Base-by-base conservation (phyloP, 2,797 vertebrate genomes). In the Lutjanus campechanus region DNA sequence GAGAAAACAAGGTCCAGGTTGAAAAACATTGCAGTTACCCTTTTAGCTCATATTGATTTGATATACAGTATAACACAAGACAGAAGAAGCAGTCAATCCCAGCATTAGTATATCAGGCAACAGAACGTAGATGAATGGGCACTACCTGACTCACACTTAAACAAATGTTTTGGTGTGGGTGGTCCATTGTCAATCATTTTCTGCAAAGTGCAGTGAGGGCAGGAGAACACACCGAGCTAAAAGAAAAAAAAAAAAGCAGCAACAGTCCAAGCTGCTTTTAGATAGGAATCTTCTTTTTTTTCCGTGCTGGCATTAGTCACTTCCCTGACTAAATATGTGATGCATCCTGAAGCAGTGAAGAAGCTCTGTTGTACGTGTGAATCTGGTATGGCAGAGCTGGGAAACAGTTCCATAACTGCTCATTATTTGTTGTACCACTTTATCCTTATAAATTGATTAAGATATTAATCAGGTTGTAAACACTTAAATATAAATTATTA, bases 141-240 rank as follows among this genome's bases (percentile, higher is more conserved):
- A 84, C 78, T 83, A 81, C 66, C 88, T 90, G 90, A 90, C 77
- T 93, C 87, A 93, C 73, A 71, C 73, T 56, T 80, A 71, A 87
- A 88, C 70, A 88, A 88, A 76, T 83, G 69, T 71, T 84, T 85
- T 86, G 13, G 69, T 85, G 91, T 93, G 85, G 90, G 90, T 84
- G 90, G 85, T 79, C 44, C 74, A 86, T 88, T 91, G 88, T 88
- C 90, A 91, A 83, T 92, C 89, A 89, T 89, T 79, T 77, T 83
- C 73, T 86, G 22, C 74, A 54, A 82, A 88, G 77, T 73, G 78
- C 85, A 85, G 82, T 16, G 66, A 89, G 81, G 85, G 83, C 81
- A 87, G 69, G 65, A 78, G 66, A 88, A 81, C 55, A 81, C 50
- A 75, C 41, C 72, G 49, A 82, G 73, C 61, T 72, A 73, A 61